Evolutionary conservation across 2,888 invertebrate genomes (phyloP).

Genomic region (Oligia fasciuncula): DNA sequence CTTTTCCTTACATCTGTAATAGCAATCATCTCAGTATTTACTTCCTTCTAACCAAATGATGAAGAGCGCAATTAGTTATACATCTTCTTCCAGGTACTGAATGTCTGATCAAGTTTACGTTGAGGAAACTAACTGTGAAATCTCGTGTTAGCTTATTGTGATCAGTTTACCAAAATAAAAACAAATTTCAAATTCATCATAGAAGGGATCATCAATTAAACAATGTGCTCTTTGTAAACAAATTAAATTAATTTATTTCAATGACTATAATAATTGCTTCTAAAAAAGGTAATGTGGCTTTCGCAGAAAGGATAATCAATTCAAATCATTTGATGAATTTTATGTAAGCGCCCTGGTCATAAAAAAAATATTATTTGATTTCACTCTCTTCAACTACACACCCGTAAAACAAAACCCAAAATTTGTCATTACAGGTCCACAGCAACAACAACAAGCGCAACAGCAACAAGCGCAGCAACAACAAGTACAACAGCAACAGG

Average conservation of each 20-base stretch:
- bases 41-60: too few species aligned
- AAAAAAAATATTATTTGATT: background rate
- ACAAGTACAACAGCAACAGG: constrained; percentile 64
- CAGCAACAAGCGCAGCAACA: constrained; percentile 67
- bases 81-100: background rate
- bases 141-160: too few species aligned
- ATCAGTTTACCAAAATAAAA: background rate
- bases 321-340: background rate
- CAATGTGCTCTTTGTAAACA: background rate
- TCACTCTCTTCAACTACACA: too few species aligned
- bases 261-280: background rate
- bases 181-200: background rate
- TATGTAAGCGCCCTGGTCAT: background rate
- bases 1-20: too few species aligned
- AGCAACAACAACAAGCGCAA: constrained; percentile 67
- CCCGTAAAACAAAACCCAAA: background rate
- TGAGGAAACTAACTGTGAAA: background rate
- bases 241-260: background rate
- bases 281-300: background rate
- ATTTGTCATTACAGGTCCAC: constrained; percentile 62
- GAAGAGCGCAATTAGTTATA: too few species aligned
- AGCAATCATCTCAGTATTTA: background rate
- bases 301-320: background rate
- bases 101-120: background rate
- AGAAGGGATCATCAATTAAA: background rate